Evolutionary conservation across 2,797 vertebrate species (phyloP).

Genomic region (Takifugu rubripes): DNA sequence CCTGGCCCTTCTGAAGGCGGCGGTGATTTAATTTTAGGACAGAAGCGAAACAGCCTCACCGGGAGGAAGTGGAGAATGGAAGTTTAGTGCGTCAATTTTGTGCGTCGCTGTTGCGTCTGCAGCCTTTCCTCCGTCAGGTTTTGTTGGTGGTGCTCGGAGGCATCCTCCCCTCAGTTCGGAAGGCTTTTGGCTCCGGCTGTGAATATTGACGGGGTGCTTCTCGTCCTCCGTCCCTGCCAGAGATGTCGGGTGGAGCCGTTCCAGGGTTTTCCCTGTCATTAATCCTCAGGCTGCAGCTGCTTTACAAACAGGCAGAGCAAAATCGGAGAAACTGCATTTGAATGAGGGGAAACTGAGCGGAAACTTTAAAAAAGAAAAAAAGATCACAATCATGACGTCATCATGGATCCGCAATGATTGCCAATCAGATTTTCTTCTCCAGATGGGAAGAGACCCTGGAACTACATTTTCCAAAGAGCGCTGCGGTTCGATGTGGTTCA

Average conservation of each 20-base stretch:
- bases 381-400: no score
- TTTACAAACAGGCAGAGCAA: neutral
- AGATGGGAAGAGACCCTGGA: no score
- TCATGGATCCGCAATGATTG: no score
- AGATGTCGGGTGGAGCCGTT: neutral
- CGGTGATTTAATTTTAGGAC: constrained; percentile 58
- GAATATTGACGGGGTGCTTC: neutral
- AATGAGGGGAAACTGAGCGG: no score
- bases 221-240: neutral
- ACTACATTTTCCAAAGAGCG: no score
- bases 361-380: no score
- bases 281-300: neutral
- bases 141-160: neutral
- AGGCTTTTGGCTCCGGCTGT: neutral
- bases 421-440: no score
- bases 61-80: constrained; percentile 22
- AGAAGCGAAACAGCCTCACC: constrained; percentile 25
- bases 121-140: neutral
- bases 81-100: constrained; percentile 22
- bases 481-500: no score
- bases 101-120: constrained; percentile 19
- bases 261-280: neutral
- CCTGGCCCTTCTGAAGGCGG: constrained; percentile 52
- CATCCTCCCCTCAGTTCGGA: neutral
- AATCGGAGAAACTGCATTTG: no score